phyloP scores from a whole-genome alignment of 2,888 invertebrate genomes.

The Lissonota sp. region DNA sequence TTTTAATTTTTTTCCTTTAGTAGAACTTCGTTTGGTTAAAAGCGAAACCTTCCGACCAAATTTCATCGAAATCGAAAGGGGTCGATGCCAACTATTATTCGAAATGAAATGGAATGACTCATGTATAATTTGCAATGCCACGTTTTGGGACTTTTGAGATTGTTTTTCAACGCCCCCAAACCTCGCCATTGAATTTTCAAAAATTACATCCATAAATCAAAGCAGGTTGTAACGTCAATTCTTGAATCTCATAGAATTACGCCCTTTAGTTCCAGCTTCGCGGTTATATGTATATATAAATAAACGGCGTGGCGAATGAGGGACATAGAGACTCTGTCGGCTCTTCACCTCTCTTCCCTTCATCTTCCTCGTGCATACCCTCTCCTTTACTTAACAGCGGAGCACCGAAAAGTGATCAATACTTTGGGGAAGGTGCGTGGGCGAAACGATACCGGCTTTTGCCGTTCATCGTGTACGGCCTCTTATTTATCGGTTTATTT shows the following conservation, averaged over 20 bases:
- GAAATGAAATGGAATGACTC: too few relatives aligned
- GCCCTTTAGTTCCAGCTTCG: slow-evolving; percentile 12
- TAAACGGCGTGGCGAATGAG: not conserved
- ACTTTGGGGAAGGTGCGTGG: slow-evolving; percentile 79
- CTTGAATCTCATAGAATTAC: not conserved
- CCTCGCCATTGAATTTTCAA: too few relatives aligned
- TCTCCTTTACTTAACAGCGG: slow-evolving; percentile 56
- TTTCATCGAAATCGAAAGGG: too few relatives aligned
- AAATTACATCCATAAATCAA: too few relatives aligned
- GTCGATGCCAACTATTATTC: too few relatives aligned
- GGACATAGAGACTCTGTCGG: slow-evolving; percentile 20
- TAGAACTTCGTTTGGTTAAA: too few relatives aligned
- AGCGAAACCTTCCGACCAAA: too few relatives aligned
- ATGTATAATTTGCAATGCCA: too few relatives aligned
- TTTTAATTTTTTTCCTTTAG: too few relatives aligned
- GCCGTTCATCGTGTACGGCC: not conserved
- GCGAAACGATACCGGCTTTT: slow-evolving; percentile 66
- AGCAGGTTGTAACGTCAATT: too few relatives aligned
- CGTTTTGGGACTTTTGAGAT: too few relatives aligned
- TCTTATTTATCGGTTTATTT: not conserved
- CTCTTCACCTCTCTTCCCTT: slow-evolving; percentile 49
- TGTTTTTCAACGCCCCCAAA: too few relatives aligned
- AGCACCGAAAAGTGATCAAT: slow-evolving; percentile 80
- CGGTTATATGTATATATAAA: not conserved
- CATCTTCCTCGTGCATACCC: slow-evolving; percentile 29